Conservation (phyloP, 2,113 vertebrate genomes). For the Penelope pileata region DNA sequence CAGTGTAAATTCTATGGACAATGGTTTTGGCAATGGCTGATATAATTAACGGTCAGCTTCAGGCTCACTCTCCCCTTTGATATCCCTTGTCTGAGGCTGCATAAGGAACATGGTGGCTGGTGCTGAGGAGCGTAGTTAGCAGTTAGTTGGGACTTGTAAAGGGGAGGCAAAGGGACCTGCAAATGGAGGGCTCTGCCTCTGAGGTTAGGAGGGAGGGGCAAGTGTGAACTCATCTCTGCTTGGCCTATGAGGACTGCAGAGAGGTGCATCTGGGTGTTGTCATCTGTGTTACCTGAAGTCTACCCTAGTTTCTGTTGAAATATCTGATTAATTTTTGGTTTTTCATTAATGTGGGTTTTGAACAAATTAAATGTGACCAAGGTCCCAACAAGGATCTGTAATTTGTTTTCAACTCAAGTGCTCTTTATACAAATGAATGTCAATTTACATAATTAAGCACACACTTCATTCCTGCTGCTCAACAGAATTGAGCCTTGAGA, state of each 20-base stretch:
- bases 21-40: not conserved
- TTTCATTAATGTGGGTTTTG: slow-evolving; percentile 35
- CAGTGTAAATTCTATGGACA: not conserved
- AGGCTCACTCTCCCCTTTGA: not conserved
- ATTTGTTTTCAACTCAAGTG: not conserved
- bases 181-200: not conserved
- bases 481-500: not conserved
- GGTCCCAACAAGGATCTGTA: not conserved
- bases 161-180: not conserved
- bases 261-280: not conserved
- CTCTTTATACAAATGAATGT: not conserved
- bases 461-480: fast-evolving
- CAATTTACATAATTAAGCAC: not conserved
- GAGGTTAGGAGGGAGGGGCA: not conserved
- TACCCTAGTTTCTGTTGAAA: slow-evolving; percentile 28
- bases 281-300: not conserved
- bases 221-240: not conserved
- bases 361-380: slow-evolving; percentile 21
- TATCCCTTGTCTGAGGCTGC: not conserved
- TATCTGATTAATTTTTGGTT: not conserved
- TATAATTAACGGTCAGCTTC: not conserved
- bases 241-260: not conserved
- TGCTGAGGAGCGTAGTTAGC: not conserved
- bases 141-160: not conserved
- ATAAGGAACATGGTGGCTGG: not conserved